These are phyloP conservation scores for Kryptolebias marmoratus DNA, from an alignment of 2,113 vertebrate genomes.

Conservation along the genomic window DNA sequence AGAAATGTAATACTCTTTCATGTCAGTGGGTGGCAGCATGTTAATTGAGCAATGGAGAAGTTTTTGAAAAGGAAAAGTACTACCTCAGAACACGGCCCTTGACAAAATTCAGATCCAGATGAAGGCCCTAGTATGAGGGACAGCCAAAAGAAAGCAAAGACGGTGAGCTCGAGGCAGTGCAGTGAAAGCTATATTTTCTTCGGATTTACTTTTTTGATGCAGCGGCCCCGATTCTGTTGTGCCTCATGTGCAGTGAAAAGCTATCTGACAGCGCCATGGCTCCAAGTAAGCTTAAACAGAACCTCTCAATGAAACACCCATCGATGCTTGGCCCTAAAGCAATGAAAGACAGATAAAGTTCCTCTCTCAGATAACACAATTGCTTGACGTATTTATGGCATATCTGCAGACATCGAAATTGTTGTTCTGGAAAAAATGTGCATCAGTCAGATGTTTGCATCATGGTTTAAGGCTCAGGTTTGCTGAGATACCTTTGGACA, in stretches of 20 bases:
- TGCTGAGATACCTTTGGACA: slow-evolving; percentile 34
- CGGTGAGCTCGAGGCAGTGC: neutral
- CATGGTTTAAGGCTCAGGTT: slow-evolving; percentile 25
- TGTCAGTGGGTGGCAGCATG: no score
- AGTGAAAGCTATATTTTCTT: neutral
- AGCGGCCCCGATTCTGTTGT: neutral
- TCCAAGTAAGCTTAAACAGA: slow-evolving; percentile 15
- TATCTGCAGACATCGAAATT: slow-evolving; percentile 18
- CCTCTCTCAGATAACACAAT: neutral
- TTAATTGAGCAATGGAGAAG: no score
- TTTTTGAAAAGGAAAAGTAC: no score
- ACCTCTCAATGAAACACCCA: neutral
- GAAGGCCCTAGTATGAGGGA: no score
- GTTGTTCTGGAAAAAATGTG: neutral
- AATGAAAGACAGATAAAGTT: neutral
- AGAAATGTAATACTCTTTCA: neutral
- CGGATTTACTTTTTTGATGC: slow-evolving; percentile 24
- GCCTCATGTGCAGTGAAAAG: no score
- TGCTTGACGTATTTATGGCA: slow-evolving; percentile 6
- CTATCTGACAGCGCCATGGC: slow-evolving; percentile 5
- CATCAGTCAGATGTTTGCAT: neutral
- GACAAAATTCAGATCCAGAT: no score
- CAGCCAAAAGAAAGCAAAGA: neutral
- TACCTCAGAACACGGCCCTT: no score
- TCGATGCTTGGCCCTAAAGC: neutral